These are phyloP conservation scores for Daptonema setosum DNA, from an alignment of 2,888 invertebrate genomes.

Conservation along the genomic window DNA sequence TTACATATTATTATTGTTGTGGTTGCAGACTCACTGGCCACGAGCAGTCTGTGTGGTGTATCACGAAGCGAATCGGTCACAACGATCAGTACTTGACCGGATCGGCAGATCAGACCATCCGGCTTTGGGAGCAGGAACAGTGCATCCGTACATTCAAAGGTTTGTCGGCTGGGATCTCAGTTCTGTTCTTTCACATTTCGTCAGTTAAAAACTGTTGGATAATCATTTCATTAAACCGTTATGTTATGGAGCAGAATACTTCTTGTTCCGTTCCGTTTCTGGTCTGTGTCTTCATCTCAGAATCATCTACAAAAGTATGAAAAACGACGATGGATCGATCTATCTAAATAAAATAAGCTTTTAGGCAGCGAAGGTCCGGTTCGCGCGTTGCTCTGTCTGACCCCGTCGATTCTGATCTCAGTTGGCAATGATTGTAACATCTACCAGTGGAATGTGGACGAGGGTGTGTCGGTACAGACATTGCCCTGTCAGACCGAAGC, in stretches of 20 bases:
- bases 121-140: slow-evolving; percentile 54
- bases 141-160: slow-evolving; percentile 45
- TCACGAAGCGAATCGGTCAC: slow-evolving; percentile 30
- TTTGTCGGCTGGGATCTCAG: slow-evolving; percentile 24
- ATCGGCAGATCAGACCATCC: slow-evolving; percentile 73
- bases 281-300: too few species aligned
- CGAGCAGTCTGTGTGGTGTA: slow-evolving; percentile 61
- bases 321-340: too few species aligned
- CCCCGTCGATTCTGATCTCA: background rate
- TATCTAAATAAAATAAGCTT: slow-evolving; percentile 9
- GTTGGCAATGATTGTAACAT: slow-evolving; percentile 77
- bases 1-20: too few species aligned
- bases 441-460: slow-evolving; percentile 52
- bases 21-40: slow-evolving; percentile 35
- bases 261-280: too few species aligned
- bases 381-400: slow-evolving; percentile 44
- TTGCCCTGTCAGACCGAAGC: slow-evolving; percentile 6
- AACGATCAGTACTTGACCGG: slow-evolving; percentile 46
- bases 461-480: slow-evolving; percentile 49
- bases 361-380: slow-evolving; percentile 78
- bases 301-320: too few species aligned
- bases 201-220: too few species aligned
- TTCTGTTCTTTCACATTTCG: too few species aligned
- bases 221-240: too few species aligned
- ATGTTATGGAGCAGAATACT: too few species aligned